Base-by-base conservation (phyloP, 2,888 invertebrate species). In the Buathra laborator region DNA sequence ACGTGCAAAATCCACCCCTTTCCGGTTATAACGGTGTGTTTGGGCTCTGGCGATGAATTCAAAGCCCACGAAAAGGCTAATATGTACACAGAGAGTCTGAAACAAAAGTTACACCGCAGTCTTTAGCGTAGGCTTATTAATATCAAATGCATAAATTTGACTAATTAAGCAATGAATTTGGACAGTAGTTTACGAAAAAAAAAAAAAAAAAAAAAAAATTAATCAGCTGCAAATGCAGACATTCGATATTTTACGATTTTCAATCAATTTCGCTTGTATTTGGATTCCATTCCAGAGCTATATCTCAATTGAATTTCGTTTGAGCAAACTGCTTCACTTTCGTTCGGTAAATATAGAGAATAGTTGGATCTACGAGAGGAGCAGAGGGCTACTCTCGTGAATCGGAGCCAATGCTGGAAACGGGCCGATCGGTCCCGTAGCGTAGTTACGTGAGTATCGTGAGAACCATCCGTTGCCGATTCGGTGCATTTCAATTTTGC, bases 401-500 rank as follows among this genome's bases (percentile, higher is more conserved):
- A 76, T 76, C 43, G 16, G 64, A 59, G 75, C 64, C 62, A 43
- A 74, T 37, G 79, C 85, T 85, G 75, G 70, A 76, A 81, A 70
- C 72, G 76, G 51, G 10, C 19, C 46, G 32, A 76, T 46, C 9
- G 24, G 76, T 37, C 19, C 37, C 71, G 53, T 56, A 24, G 14
- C 19, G 24, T 14, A 37, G 62, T n/a, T 29, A 32, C 29, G 56
- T 51, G 51, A 51, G 71, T 67, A 72, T 74, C 75, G 71, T 79
- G 75, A 85, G 75, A 75, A 82, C 82, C 75, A 62, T 76, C 43
- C 66, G 64, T 75, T 79, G 81, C 56, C 79, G 59, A 76, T 79
- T 82, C 67, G 66, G 71, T 53, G 43, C 44, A 79, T 85, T 82
- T 71, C 70, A 72, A 82, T 79, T 82, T 79, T 79, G 76, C 66